These are phyloP conservation scores for Pantherophis guttatus DNA, from an alignment of 2,113 vertebrate species.

Conservation along the genomic window DNA sequence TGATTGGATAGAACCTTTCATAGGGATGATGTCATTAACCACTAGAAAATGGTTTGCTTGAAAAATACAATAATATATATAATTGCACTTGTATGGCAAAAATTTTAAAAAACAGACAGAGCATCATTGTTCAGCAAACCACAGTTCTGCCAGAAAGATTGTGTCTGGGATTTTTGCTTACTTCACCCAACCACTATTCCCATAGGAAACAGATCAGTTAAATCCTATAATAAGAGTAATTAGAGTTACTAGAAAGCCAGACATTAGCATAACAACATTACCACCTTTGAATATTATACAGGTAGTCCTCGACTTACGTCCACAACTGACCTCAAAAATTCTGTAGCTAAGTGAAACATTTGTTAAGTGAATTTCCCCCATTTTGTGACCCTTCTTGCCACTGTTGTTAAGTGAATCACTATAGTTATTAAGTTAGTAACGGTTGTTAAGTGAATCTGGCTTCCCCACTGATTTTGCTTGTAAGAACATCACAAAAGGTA, in stretches of 20 bases:
- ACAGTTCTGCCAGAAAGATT: slow-evolving; percentile 27
- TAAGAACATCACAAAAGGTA: not conserved
- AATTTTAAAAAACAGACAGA: slow-evolving; percentile 18
- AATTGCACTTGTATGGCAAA: slow-evolving; percentile 18
- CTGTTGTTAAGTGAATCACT: not conserved
- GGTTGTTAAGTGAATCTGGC: not conserved
- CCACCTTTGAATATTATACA: slow-evolving; percentile 17
- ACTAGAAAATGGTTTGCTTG: slow-evolving; percentile 16
- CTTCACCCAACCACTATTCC: slow-evolving; percentile 39
- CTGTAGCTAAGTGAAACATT: not conserved
- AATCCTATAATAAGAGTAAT: slow-evolving; percentile 60
- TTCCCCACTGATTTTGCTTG: not conserved
- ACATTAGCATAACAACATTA: slow-evolving; percentile 29
- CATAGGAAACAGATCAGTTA: slow-evolving; percentile 53
- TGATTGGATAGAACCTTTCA: not conserved
- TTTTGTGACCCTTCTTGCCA: not conserved
- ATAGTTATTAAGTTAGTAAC: not conserved
- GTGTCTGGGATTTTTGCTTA: slow-evolving; percentile 29
- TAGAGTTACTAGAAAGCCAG: slow-evolving; percentile 45
- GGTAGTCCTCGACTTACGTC: not conserved
- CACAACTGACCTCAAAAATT: not conserved
- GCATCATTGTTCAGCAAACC: slow-evolving; percentile 29
- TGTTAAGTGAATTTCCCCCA: not conserved
- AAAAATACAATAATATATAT: slow-evolving; percentile 36
- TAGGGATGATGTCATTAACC: not conserved